phyloP scores from a whole-genome alignment of 2,888 invertebrate species.

The Polydesmus complanatus region DNA sequence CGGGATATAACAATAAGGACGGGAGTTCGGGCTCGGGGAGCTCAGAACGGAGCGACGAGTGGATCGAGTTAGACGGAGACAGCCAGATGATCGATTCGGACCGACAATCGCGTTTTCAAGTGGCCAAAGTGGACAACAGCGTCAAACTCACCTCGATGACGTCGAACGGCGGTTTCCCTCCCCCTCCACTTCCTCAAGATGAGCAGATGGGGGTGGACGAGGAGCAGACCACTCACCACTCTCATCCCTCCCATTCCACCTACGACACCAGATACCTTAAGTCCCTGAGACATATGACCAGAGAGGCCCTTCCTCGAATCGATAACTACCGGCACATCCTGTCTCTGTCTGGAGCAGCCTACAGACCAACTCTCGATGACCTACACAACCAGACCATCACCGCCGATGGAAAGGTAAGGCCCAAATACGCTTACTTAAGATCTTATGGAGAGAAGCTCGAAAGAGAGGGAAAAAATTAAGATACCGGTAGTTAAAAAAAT shows the following conservation, averaged over 20 bases:
- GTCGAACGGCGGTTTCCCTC: neutral
- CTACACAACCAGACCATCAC: constrained; percentile 29
- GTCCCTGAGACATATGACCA: constrained; percentile 29
- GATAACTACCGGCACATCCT: constrained; percentile 38
- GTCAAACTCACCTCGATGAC: neutral
- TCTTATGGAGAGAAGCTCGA: too few relatives aligned
- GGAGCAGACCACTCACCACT: constrained; percentile 17
- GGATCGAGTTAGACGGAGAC: constrained; percentile 17
- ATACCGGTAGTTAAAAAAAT: too few relatives aligned
- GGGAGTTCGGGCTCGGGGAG: too few relatives aligned
- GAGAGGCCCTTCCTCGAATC: constrained; percentile 35
- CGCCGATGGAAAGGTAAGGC: neutral
- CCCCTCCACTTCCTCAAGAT: constrained; percentile 14
- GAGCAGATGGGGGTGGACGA: constrained; percentile 2
- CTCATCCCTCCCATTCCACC: constrained; percentile 14
- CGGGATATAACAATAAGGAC: too few relatives aligned
- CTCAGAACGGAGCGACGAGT: too few relatives aligned
- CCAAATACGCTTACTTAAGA: neutral
- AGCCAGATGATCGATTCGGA: constrained; percentile 3
- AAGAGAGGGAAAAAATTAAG: too few relatives aligned
- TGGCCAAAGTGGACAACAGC: constrained; percentile 24
- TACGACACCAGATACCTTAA: constrained; percentile 28
- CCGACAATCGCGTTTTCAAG: constrained; percentile 23
- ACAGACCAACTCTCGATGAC: constrained; percentile 33
- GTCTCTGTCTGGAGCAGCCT: constrained; percentile 26